Percentiles rank a stretch among this genome's conserved stretches.
Conservation (phyloP, 2,888 invertebrate species). For the Ischnura elegans region DNA sequence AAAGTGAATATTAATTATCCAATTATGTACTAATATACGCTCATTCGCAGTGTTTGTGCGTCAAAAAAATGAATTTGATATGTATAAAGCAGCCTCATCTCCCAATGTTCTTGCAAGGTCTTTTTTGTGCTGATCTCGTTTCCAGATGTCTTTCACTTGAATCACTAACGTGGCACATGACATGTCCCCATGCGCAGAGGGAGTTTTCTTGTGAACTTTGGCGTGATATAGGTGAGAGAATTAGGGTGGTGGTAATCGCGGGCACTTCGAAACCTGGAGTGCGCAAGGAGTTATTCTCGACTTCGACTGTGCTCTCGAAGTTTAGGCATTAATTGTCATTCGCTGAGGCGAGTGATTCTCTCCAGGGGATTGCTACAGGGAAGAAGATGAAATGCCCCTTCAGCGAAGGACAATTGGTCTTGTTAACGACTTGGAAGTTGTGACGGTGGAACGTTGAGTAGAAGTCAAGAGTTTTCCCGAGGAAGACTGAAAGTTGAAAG, state of each 20-base stretch:
- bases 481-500: neutral
- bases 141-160: neutral
- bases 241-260: neutral
- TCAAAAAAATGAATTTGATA: too few relatives aligned
- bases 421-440: constrained; percentile 6
- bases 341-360: constrained; percentile 5
- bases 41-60: too few relatives aligned
- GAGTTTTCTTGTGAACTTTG: neutral
- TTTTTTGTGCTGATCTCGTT: neutral
- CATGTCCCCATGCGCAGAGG: neutral
- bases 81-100: too few relatives aligned
- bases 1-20: too few relatives aligned
- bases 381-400: neutral
- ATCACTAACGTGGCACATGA: neutral
- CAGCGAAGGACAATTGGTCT: neutral
- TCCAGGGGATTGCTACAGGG: neutral
- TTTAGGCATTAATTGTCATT: constrained; percentile 7
- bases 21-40: too few relatives aligned
- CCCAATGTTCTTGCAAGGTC: too few relatives aligned
- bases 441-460: neutral
- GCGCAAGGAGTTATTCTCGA: neutral
- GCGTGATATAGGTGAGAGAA: neutral
- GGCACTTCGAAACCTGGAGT: neutral
- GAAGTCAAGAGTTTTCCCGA: neutral
- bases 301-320: neutral